Conservation (phyloP, 2,797 vertebrate genomes). For the Spea hammondii region DNA sequence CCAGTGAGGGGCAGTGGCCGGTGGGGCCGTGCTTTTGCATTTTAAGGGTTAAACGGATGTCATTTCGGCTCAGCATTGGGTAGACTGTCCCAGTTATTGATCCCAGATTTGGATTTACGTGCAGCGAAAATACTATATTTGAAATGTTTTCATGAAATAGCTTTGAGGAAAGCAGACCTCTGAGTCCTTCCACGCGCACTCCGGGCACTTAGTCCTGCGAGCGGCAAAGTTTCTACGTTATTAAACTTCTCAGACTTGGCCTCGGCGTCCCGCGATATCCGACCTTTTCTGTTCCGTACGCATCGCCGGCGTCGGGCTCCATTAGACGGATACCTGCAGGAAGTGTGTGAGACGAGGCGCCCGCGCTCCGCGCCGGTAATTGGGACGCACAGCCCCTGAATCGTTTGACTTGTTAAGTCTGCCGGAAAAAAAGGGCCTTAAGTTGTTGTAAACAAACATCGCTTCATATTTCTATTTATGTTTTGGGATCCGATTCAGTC, state of each 20-base stretch:
- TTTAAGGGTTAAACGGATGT: no score
- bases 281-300: slow-evolving; percentile 30
- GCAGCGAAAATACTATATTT: neutral
- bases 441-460: slow-evolving; percentile 44
- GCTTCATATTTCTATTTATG: slow-evolving; percentile 7
- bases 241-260: neutral
- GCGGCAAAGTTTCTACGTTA: slow-evolving; percentile 12
- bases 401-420: slow-evolving; percentile 51
- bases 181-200: neutral
- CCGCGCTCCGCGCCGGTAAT: neutral
- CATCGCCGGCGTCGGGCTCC: neutral
- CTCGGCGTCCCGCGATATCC: slow-evolving; percentile 7
- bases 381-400: neutral
- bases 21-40: no score
- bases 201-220: neutral
- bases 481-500: neutral
- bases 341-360: neutral
- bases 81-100: no score
- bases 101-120: neutral
- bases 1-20: no score
- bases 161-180: neutral
- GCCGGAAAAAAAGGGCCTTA: slow-evolving; percentile 28
- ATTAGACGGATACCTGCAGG: slow-evolving; percentile 31
- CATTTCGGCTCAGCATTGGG: no score
- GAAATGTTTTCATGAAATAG: neutral